Percentiles rank a stretch among this genome's conserved stretches.
Evolutionary conservation across 1,140 invertebrate species (phyloP).

Genomic region (Sitophilus oryzae): DNA sequence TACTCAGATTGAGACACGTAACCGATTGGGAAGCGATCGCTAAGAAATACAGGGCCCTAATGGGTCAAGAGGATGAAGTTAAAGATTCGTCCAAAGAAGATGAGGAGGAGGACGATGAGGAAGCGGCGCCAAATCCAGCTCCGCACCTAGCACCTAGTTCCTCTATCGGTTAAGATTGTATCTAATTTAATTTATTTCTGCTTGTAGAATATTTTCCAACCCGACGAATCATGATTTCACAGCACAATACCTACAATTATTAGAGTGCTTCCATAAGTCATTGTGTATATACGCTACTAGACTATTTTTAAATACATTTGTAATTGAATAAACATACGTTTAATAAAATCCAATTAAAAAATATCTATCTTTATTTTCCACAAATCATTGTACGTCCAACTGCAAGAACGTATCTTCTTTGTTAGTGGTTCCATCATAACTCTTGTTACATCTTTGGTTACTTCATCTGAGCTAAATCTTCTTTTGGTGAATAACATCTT

Average conservation of each 20-base stretch:
- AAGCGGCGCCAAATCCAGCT: slow-evolving; percentile 33
- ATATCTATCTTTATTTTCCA: too few species aligned
- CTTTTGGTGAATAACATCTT: too few species aligned
- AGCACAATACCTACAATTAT: neutral
- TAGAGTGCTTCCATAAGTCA: neutral
- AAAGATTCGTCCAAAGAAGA: slow-evolving; percentile 49
- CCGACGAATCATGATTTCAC: neutral
- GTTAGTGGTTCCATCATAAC: too few species aligned
- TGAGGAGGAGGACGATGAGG: slow-evolving; percentile 48
- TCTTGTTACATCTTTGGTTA: too few species aligned
- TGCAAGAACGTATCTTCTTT: too few species aligned
- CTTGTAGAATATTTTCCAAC: neutral
- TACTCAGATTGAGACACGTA: slow-evolving; percentile 79
- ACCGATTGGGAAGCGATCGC: slow-evolving; percentile 87
- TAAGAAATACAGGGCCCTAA: slow-evolving; percentile 79
- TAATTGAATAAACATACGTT: neutral
- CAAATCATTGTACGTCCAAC: too few species aligned
- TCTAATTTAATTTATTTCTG: slow-evolving; percentile 11
- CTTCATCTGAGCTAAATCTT: too few species aligned
- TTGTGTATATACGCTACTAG: neutral
- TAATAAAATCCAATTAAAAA: too few species aligned
- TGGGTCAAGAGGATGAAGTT: slow-evolving; percentile 60
- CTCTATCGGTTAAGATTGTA: slow-evolving; percentile 20
- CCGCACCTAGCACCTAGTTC: slow-evolving; percentile 11
- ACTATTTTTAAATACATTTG: neutral